Evolutionary conservation across 1,140 invertebrate genomes (phyloP), one percentile per base, ranked within the genome.

Genomic region (Bilobella aurantiaca): DNA sequence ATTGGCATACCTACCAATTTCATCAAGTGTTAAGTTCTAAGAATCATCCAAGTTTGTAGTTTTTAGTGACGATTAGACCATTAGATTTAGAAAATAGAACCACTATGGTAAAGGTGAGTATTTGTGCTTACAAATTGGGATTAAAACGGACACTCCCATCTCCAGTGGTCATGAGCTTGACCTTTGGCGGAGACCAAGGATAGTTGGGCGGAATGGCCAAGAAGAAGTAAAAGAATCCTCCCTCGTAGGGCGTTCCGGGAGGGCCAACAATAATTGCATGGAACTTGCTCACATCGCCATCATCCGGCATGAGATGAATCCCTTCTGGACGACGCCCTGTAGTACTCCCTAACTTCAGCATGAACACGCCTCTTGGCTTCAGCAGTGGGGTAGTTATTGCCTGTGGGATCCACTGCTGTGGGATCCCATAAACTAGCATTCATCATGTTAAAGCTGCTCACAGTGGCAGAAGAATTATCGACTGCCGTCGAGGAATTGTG

Each of bases 211-310:
- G 81, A 70, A 80, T 83, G 1, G 81, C 75, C 2, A 84, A 76
- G 28, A 83, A 68, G 70, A 84, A 84, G 70, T 84, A 83, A 73
- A 85, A 85, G 73, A 83, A 84, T 59, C 83, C 83, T 29, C 84
- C 84, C 73, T 85, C 82, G 71, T 86, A 86, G 5, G 85, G 85
- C 25, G 85, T 86, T 67, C 84, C 83, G 75, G 82, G 82, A 8
- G 83, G 81, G 25, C 85, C 85, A 32, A 80, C 82, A 31, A 86
- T 83, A 16, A 86, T 73, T 1, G 83, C 83, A 77, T 86, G 81
- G 58, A 85, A 74, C 21, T 75, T 75, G 25, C 80, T 82, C 57
- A 83, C 76, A 72, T 83, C 78, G 62, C 78, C 75, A 67, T 83
- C 80, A 71, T 84, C 82, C 29, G 81, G 80, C n/a, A 80, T 77